Evolutionary conservation across 1,140 invertebrate species (phyloP).

Genomic region (Heliothis subflexa): DNA sequence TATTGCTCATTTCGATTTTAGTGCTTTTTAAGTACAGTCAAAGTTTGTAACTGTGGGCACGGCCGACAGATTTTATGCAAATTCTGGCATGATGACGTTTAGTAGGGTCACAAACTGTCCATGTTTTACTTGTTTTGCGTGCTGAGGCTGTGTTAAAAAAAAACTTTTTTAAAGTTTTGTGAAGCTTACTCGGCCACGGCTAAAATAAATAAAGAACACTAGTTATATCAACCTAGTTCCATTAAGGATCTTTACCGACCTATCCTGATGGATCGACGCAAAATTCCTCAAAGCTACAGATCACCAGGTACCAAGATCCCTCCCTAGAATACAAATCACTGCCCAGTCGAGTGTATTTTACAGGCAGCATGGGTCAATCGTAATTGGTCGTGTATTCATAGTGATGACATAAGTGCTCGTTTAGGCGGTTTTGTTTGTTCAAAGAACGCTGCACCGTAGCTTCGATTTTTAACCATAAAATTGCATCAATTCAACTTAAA

Average conservation of each 20-base stretch:
- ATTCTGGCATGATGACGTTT: constrained; percentile 76
- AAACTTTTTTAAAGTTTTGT: neutral
- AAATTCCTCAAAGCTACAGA: constrained; percentile 49
- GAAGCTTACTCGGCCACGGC: too few species aligned
- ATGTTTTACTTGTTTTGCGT: constrained; percentile 72
- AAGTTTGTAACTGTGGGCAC: constrained; percentile 73
- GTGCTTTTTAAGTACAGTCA: constrained; percentile 77
- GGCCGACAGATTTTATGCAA: constrained; percentile 80
- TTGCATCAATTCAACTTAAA: constrained; percentile 1
- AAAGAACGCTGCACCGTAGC: constrained; percentile 39
- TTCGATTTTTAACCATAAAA: constrained; percentile 49
- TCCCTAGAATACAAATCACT: neutral
- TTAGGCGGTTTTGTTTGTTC: constrained; percentile 59
- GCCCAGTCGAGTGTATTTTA: neutral
- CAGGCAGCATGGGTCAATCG: constrained; percentile 5
- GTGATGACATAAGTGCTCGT: constrained; percentile 58
- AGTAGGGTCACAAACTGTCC: constrained; percentile 78
- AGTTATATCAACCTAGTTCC: constrained; percentile 21
- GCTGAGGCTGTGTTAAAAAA: constrained; percentile 16
- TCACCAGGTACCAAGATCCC: constrained; percentile 34
- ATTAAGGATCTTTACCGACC: constrained; percentile 49
- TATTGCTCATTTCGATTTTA: constrained; percentile 80
- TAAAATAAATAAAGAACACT: too few species aligned
- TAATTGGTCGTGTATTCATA: constrained; percentile 33
- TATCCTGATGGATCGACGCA: constrained; percentile 50